These are phyloP conservation scores for Phodopus roborovskii DNA, from an alignment of 2,113 vertebrate genomes.

Conservation along the genomic window DNA sequence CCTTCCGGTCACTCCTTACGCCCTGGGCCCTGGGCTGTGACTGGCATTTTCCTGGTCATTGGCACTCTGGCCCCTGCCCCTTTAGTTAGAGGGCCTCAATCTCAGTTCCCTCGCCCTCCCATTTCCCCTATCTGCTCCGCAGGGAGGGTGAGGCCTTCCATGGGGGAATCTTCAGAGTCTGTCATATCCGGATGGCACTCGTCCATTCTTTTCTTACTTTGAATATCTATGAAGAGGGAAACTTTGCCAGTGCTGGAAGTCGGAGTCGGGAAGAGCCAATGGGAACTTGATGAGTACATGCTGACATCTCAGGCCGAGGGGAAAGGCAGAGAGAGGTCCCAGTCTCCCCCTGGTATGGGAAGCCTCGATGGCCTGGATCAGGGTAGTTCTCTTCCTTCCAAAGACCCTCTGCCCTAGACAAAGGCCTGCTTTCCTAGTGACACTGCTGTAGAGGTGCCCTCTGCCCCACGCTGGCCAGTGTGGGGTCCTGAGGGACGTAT, in stretches of 20 bases:
- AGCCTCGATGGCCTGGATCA: not conserved
- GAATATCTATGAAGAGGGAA: not conserved
- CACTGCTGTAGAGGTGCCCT: not conserved
- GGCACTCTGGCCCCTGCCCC: fast-evolving
- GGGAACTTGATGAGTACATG: fast-evolving
- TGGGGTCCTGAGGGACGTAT: not conserved
- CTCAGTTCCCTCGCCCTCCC: no score
- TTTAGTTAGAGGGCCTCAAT: not conserved
- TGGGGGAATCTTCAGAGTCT: no score
- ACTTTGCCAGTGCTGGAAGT: not conserved
- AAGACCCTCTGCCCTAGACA: not conserved
- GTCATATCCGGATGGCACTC: no score
- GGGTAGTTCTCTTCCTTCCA: fast-evolving
- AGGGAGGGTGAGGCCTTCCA: no score
- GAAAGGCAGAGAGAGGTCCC: not conserved
- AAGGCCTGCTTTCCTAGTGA: fast-evolving
- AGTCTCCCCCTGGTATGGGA: fast-evolving
- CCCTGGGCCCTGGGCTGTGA: fast-evolving
- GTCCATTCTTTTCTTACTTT: no score
- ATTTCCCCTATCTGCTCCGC: no score
- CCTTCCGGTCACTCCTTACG: no score
- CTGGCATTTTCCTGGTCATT: no score
- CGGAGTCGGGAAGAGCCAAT: not conserved
- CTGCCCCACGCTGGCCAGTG: not conserved
- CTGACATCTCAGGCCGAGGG: not conserved